These are phyloP conservation scores for Ditylenchus dipsaci DNA, from an alignment of 1,140 invertebrate species.

Conservation along the genomic window DNA sequence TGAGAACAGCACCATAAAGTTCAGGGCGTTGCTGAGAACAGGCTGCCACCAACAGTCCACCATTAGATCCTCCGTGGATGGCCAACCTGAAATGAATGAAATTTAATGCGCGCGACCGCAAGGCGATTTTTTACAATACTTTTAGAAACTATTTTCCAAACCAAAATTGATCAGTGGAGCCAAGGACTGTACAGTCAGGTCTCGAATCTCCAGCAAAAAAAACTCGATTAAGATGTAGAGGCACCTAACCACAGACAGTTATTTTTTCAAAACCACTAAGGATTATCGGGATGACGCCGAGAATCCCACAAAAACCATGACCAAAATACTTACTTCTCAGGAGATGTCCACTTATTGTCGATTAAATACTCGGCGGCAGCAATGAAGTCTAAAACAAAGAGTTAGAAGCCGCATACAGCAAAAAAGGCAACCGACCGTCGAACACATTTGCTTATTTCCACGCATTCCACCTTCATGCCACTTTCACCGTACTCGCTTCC, in stretches of 20 bases:
- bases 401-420: too few species aligned
- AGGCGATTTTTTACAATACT: too few species aligned
- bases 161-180: too few species aligned
- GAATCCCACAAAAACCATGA: too few species aligned
- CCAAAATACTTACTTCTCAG: slow-evolving; percentile 63
- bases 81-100: slow-evolving; percentile 62
- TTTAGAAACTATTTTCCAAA: too few species aligned
- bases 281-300: too few species aligned
- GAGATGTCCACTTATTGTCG: slow-evolving; percentile 73
- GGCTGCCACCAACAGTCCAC: slow-evolving; percentile 85
- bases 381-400: slow-evolving; percentile 69
- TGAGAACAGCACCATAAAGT: slow-evolving; percentile 82
- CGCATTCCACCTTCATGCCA: slow-evolving; percentile 91
- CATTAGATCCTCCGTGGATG: slow-evolving; percentile 92
- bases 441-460: slow-evolving; percentile 91
- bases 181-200: too few species aligned
- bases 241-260: too few species aligned
- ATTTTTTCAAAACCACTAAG: too few species aligned
- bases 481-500: slow-evolving; percentile 90
- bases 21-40: slow-evolving; percentile 86
- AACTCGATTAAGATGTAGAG: too few species aligned
- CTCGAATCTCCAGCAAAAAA: too few species aligned
- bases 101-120: too few species aligned
- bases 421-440: slow-evolving; percentile 64
- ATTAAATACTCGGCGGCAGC: slow-evolving; percentile 84